Percentiles rank a stretch among this genome's conserved stretches.
These are phyloP conservation scores for Agrochola litura DNA, from an alignment of 2,888 invertebrate genomes.

Conservation along the genomic window DNA sequence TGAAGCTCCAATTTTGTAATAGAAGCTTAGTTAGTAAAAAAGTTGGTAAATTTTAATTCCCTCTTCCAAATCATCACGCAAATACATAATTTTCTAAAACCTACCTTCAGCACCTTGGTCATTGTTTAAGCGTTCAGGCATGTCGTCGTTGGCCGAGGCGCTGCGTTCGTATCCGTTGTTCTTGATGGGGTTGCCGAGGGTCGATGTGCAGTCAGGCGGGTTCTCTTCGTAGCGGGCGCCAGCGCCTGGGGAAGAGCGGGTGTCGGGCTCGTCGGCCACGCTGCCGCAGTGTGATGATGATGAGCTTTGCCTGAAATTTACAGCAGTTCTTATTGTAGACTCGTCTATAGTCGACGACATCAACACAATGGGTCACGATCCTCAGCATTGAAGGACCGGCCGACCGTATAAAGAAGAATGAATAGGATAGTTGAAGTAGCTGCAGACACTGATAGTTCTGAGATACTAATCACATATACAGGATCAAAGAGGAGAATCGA, in stretches of 20 bases:
- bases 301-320: conserved; percentile 85
- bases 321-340: background rate
- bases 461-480: background rate
- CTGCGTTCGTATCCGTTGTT: conserved; percentile 89
- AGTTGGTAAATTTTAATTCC: conserved; percentile 18
- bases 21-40: conserved; percentile 31
- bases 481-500: background rate
- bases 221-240: conserved; percentile 86
- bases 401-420: background rate
- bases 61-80: conserved; percentile 62
- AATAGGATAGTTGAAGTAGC: background rate
- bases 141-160: conserved; percentile 85
- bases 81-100: conserved; percentile 58
- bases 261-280: conserved; percentile 88
- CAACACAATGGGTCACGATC: no score
- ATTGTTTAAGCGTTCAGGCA: conserved; percentile 86
- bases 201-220: conserved; percentile 87
- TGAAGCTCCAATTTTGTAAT: conserved; percentile 20
- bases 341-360: background rate
- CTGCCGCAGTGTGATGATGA: conserved; percentile 90
- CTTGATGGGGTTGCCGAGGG: conserved; percentile 87
- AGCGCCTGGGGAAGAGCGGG: conserved; percentile 88
- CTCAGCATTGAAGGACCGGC: background rate
- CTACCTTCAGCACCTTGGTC: conserved; percentile 90
- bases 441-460: background rate